Evolutionary conservation across 2,113 vertebrate species (phyloP).

Genomic region (Cochlearius cochlearius): DNA sequence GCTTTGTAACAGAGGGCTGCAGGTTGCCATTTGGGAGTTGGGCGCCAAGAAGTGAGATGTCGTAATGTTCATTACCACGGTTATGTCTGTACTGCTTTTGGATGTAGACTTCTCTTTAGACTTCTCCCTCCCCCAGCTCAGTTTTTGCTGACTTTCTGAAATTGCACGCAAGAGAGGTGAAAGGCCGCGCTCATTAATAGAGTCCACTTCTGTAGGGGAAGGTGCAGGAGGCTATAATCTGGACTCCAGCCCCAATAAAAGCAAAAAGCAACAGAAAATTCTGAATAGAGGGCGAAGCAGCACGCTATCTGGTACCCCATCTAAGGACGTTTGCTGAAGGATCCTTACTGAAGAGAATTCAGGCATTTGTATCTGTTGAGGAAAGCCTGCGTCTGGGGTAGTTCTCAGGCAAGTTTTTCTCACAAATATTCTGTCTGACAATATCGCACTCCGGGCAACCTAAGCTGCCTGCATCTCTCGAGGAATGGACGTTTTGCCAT

Average conservation of each 20-base stretch:
- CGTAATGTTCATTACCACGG: neutral
- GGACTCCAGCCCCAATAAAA: neutral
- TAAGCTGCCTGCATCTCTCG: neutral
- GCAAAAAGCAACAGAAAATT: neutral
- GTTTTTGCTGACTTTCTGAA: neutral
- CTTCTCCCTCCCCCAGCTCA: neutral
- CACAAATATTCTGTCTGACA: neutral
- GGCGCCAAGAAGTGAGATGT: neutral
- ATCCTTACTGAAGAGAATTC: neutral
- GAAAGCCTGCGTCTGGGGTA: neutral
- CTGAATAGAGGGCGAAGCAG: neutral
- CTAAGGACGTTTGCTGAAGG: neutral
- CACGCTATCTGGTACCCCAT: neutral
- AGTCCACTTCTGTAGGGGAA: neutral
- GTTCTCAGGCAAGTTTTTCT: neutral
- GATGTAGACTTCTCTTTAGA: neutral
- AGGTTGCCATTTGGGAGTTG: neutral
- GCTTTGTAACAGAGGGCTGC: neutral
- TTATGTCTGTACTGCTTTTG: neutral
- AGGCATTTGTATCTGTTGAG: neutral
- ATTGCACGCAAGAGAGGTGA: neutral
- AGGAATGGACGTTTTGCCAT: neutral
- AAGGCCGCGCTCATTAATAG: neutral
- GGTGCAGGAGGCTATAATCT: neutral
- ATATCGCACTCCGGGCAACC: fast-evolving